Evolutionary conservation across 2,797 vertebrate genomes (phyloP), one percentile per base, ranked within the genome.

Genomic region (Heliangelus exortis): DNA sequence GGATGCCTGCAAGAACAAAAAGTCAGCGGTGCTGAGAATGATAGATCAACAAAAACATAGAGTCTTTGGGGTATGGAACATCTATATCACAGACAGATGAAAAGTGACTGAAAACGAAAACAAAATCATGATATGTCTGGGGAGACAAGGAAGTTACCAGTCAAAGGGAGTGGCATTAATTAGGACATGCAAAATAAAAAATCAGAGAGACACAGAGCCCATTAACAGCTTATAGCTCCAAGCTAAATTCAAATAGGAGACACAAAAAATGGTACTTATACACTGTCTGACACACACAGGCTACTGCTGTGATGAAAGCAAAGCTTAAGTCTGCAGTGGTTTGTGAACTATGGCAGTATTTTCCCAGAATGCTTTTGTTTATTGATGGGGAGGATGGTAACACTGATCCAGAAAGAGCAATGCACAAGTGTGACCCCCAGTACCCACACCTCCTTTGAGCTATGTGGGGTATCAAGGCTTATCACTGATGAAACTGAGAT

Each of bases 101-200:
- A 95, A 86, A 87, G n/a, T 3, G 2, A 55, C 25, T 66, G 58
- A 81, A 92, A 92, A 94, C 55, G 21, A 92, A 94, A 96, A 94
- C 72, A 91, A 90, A 95, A 89, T 85, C n/a, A 8, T 62, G 66
- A 57, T 43, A 74, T 0, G 3, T 59, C 76, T 84, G 43, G 81
- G 83, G 82, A 89, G 43, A 84, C n/a, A 75, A 88, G 76, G 72
- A 92, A 86, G 43, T 54, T 80, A 87, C 81, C 78, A 74, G 39
- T 85, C n/a, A 89, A 76, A 91, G 59, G 85, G 76, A 94, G 87
- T 85, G 83, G 48, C 58, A 59, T 94, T 96, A 94, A 94, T 94
- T 93, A 96, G 95, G 73, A 78, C 73, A 86, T 86, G 83, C 43
- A 88, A 94, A 90, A 73, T n/a, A 89, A 54, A 76, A 96, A 89